Evolutionary conservation across 2,888 invertebrate genomes (phyloP).

Genomic region (Phyllotreta cruciferae): DNA sequence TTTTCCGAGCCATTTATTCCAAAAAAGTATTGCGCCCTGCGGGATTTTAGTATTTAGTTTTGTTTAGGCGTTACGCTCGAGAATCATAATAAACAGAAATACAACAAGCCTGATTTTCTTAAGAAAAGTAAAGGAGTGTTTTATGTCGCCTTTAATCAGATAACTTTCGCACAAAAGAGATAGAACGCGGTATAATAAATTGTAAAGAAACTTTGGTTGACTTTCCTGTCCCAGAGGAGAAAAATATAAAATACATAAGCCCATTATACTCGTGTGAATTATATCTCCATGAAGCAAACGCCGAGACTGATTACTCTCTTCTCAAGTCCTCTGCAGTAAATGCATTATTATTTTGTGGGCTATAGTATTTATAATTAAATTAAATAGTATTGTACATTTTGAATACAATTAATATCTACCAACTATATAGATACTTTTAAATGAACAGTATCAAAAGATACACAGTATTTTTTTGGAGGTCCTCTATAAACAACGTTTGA

Average conservation of each 20-base stretch:
- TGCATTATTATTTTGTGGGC: too few species aligned
- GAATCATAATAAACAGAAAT: constrained; percentile 17
- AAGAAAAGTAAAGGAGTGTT: constrained; percentile 16
- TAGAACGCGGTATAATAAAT: constrained; percentile 12
- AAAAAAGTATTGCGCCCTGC: constrained; percentile 11
- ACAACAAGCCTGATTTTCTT: constrained; percentile 10
- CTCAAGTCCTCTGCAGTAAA: too few species aligned
- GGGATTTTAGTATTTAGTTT: constrained; percentile 26
- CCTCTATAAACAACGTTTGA: too few species aligned
- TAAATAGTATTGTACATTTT: too few species aligned
- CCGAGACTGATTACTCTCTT: too few species aligned
- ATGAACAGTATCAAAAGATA: too few species aligned
- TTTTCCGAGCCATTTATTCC: constrained; percentile 20
- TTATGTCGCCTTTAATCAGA: constrained; percentile 16
- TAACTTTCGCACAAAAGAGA: constrained; percentile 14
- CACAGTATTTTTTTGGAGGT: too few species aligned
- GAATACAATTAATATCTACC: too few species aligned
- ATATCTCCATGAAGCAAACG: not conserved
- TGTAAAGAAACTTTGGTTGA: constrained; percentile 11
- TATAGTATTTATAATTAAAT: too few species aligned
- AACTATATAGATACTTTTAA: too few species aligned
- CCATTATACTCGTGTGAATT: constrained; percentile 11
- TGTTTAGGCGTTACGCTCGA: constrained; percentile 12
- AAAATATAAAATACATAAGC: constrained; percentile 5
- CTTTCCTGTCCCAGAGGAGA: constrained; percentile 1